phyloP scores from a whole-genome alignment of 2,888 invertebrate genomes.

The Toxonevra muliebris region DNA sequence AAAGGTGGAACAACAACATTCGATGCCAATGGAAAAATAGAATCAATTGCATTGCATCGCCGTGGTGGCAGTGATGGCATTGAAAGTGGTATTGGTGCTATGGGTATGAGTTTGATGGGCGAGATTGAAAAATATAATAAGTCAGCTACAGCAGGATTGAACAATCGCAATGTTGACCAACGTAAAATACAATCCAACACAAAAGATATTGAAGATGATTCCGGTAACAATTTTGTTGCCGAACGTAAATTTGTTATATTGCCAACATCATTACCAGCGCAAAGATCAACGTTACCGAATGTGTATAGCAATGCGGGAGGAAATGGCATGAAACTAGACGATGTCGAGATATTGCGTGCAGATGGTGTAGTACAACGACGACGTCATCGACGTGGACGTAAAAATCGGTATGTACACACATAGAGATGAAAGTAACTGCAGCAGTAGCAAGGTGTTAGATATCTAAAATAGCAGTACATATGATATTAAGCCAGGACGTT shows the following conservation, averaged over 20 bases:
- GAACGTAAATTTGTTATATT: constrained; percentile 59
- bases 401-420: constrained; percentile 54
- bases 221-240: constrained; percentile 64
- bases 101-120: constrained; percentile 41
- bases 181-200: constrained; percentile 65
- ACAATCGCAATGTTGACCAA: constrained; percentile 58
- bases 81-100: constrained; percentile 9
- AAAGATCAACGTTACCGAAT: constrained; percentile 62
- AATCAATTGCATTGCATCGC: constrained; percentile 29
- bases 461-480: no score
- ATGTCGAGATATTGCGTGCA: constrained; percentile 61
- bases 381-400: constrained; percentile 58
- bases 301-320: constrained; percentile 65
- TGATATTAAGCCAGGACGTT: no score
- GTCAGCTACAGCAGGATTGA: constrained; percentile 49
- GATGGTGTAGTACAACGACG: constrained; percentile 59
- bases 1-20: constrained; percentile 19
- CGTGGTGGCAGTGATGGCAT: constrained; percentile 18
- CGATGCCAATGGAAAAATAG: constrained; percentile 28
- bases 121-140: constrained; percentile 59
- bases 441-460: no score
- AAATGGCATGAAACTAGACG: constrained; percentile 63
- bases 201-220: constrained; percentile 64
- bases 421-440: no score
- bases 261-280: constrained; percentile 61